Evolutionary conservation across 2,888 invertebrate genomes (phyloP).

Genomic region (Mythimna lalbum): DNA sequence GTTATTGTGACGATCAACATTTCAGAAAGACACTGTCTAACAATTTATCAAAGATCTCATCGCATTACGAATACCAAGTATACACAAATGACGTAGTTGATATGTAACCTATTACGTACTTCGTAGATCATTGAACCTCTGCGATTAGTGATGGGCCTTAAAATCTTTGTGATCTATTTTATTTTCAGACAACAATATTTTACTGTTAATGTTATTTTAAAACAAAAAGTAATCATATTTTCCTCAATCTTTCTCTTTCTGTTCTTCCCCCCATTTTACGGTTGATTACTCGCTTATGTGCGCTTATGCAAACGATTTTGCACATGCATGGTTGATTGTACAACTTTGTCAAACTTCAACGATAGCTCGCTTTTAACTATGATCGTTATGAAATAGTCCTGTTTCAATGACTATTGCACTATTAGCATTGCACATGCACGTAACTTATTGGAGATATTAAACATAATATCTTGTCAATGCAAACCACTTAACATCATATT

Average conservation of each 20-base stretch:
- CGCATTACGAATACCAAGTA: slow-evolving; percentile 34
- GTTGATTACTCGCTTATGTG: slow-evolving; percentile 51
- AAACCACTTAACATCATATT: slow-evolving; percentile 7
- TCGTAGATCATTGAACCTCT: slow-evolving; percentile 75
- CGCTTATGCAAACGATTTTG: slow-evolving; percentile 46
- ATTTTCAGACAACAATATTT: background rate
- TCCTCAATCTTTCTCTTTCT: slow-evolving; percentile 81
- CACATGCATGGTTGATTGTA: slow-evolving; percentile 33
- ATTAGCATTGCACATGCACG: slow-evolving; percentile 18
- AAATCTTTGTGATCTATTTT: slow-evolving; percentile 58
- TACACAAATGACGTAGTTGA: slow-evolving; percentile 34
- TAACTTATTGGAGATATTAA: slow-evolving; percentile 11
- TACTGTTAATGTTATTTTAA: slow-evolving; percentile 4
- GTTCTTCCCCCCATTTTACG: slow-evolving; percentile 60
- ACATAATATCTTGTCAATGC: background rate
- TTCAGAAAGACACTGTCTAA: slow-evolving; percentile 10
- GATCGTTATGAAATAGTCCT: slow-evolving; percentile 8
- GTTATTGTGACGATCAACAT: background rate
- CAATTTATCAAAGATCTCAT: slow-evolving; percentile 3
- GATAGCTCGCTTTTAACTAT: slow-evolving; percentile 16
- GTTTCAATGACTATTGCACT: slow-evolving; percentile 23
- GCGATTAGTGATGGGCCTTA: slow-evolving; percentile 73
- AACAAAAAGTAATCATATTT: slow-evolving; percentile 54
- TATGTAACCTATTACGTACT: slow-evolving; percentile 42
- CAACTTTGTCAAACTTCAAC: slow-evolving; percentile 19